Evolutionary conservation across 2,797 vertebrate genomes (phyloP).

Genomic region (Hoplostethus mediterraneus): DNA sequence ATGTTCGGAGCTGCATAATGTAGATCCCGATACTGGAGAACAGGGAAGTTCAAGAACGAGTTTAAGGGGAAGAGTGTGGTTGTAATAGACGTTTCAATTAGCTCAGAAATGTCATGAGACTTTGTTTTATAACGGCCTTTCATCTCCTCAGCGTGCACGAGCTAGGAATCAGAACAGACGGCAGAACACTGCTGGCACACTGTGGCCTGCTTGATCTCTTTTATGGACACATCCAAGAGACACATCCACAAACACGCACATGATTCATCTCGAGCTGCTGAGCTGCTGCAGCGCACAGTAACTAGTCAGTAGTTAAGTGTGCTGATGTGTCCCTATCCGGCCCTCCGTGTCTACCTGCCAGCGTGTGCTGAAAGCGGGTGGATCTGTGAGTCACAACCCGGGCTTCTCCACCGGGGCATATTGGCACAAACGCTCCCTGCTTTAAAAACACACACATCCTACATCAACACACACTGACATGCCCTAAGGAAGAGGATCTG

Average conservation of each 20-base stretch:
- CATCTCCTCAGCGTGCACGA: constrained; percentile 71
- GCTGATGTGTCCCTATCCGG: constrained; percentile 21
- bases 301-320: constrained; percentile 29
- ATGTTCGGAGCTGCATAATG: constrained; percentile 34
- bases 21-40: constrained; percentile 19
- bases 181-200: constrained; percentile 61
- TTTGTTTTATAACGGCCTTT: constrained; percentile 75
- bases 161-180: constrained; percentile 57
- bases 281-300: constrained; percentile 39
- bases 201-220: constrained; percentile 64
- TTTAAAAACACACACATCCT: constrained; percentile 27
- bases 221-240: constrained; percentile 39
- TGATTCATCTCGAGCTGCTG: constrained; percentile 50
- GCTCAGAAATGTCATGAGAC: constrained; percentile 70
- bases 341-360: neutral
- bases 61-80: constrained; percentile 42
- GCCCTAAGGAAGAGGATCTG: constrained; percentile 28
- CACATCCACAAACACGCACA: constrained; percentile 1
- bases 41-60: constrained; percentile 23
- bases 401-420: neutral
- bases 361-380: neutral
- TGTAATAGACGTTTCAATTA: constrained; percentile 64
- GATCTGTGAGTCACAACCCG: constrained; percentile 5
- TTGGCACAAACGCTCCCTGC: constrained; percentile 3
- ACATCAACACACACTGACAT: constrained; percentile 15